Percentiles rank a stretch among this genome's conserved stretches.
phyloP scores from a whole-genome alignment of 2,888 invertebrate species.

The Stenurella melanura region DNA sequence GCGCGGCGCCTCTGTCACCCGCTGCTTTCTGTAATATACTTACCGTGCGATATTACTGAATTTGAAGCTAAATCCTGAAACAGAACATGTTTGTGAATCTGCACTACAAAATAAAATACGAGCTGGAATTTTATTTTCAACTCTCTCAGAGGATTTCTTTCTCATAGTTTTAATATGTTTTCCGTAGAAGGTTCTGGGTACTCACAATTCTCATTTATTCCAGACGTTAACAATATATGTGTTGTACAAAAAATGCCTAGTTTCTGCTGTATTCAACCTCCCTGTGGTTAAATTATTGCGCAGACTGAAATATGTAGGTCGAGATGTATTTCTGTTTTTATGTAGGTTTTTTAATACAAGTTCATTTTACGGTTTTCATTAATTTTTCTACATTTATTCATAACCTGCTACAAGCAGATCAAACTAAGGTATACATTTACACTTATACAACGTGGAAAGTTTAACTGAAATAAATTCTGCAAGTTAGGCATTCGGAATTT shows the following conservation, averaged over 20 bases:
- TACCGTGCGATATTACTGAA: too few relatives aligned
- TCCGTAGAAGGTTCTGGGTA: not conserved
- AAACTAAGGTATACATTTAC: too few relatives aligned
- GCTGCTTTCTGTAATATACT: too few relatives aligned
- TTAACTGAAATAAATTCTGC: too few relatives aligned
- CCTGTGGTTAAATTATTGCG: not conserved
- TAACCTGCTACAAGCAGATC: too few relatives aligned
- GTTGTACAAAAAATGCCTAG: not conserved
- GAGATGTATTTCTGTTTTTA: not conserved
- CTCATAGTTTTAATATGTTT: conserved; percentile 1
- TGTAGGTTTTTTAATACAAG: not conserved
- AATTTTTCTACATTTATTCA: not conserved
- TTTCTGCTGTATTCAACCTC: not conserved
- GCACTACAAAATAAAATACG: not conserved
- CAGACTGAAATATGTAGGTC: not conserved
- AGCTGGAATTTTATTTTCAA: not conserved
- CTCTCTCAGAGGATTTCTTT: not conserved
- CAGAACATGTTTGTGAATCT: not conserved
- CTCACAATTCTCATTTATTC: not conserved
- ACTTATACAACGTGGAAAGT: too few relatives aligned
- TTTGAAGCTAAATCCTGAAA: not conserved
- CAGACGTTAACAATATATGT: not conserved
- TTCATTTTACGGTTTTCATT: not conserved
- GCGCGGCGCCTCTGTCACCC: too few relatives aligned
- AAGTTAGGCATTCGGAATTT: too few relatives aligned